These are phyloP conservation scores for Noctua janthe DNA, from an alignment of 2,888 invertebrate genomes.

Conservation along the genomic window DNA sequence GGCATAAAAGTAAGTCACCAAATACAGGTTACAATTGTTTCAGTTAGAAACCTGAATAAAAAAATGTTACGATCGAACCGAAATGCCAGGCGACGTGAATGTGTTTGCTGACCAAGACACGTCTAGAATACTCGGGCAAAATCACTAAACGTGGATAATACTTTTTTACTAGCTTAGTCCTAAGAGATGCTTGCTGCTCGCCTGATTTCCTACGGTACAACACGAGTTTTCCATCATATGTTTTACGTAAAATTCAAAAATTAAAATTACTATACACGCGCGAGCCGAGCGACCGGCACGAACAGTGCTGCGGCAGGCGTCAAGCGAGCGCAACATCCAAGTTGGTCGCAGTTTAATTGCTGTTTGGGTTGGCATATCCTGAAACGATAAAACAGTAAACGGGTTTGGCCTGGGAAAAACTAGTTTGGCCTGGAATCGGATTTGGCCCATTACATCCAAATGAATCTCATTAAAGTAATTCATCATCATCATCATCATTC, in stretches of 20 bases:
- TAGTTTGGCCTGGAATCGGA: neutral
- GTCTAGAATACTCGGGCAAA: conserved; percentile 2
- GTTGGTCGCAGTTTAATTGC: neutral
- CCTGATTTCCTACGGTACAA: neutral
- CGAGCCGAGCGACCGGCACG: neutral
- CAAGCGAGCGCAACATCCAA: neutral
- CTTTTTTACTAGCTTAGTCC: neutral
- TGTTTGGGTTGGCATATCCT: neutral
- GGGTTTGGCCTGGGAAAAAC: neutral
- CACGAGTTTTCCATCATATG: neutral
- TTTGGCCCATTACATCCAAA: neutral
- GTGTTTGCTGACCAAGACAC: conserved; percentile 14
- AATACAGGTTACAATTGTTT: neutral
- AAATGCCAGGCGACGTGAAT: neutral
- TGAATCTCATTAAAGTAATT: neutral
- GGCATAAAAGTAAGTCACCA: neutral
- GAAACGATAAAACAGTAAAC: neutral
- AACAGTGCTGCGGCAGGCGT: neutral
- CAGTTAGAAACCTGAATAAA: neutral
- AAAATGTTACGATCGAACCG: neutral
- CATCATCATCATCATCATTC: too few relatives aligned
- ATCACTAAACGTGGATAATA: neutral
- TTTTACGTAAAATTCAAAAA: neutral
- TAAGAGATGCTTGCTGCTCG: neutral
- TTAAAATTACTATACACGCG: neutral